These are phyloP conservation scores for Morelia viridis DNA, from an alignment of 2,797 vertebrate species.

Conservation along the genomic window DNA sequence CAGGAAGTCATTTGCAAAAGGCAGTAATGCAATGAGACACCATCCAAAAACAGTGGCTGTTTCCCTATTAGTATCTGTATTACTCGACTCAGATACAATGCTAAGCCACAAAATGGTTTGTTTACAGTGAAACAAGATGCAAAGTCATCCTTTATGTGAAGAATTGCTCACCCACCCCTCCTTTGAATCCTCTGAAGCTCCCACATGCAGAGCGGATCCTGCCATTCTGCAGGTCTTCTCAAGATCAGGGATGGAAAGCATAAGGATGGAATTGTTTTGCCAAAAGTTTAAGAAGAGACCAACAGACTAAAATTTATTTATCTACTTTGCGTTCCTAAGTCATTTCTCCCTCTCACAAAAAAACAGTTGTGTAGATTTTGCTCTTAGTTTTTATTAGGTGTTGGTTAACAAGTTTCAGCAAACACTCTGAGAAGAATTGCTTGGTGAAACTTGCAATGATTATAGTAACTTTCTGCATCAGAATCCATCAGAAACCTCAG, in stretches of 20 bases:
- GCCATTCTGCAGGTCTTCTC: background rate
- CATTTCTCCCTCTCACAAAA: background rate
- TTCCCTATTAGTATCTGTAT: background rate
- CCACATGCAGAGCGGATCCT: background rate
- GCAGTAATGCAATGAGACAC: background rate
- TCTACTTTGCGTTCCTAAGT: background rate
- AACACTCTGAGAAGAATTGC: constrained; percentile 13
- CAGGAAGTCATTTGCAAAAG: constrained; percentile 1
- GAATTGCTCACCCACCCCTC: background rate
- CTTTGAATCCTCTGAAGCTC: background rate
- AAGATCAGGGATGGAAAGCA: background rate
- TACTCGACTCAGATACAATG: background rate
- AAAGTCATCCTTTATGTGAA: background rate
- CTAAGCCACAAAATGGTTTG: background rate
- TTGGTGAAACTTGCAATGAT: constrained; percentile 76
- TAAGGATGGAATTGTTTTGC: background rate
- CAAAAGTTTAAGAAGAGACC: background rate
- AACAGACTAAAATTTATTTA: background rate
- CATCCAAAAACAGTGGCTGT: background rate
- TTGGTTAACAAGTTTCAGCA: background rate
- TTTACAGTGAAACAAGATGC: background rate
- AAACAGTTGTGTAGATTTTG: background rate
- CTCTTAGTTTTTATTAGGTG: constrained; percentile 14
- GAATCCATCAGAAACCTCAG: constrained; percentile 89
- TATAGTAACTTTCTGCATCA: constrained; percentile 75